Evolutionary conservation across 2,888 invertebrate species (phyloP).

Genomic region (Ectobius pallidus): DNA sequence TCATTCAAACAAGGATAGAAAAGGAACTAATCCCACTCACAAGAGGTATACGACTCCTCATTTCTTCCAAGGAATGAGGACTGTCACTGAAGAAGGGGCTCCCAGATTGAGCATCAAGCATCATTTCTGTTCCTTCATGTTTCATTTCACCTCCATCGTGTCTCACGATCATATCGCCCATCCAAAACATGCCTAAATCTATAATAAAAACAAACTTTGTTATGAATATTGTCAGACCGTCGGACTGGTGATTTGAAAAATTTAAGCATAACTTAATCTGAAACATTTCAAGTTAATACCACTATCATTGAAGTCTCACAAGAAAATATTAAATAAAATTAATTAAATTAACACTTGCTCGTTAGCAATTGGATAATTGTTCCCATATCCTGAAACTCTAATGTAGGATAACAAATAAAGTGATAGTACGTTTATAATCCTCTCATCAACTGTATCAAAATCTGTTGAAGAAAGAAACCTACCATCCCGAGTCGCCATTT

Average conservation of each 20-base stretch:
- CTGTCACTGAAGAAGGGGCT: constrained; percentile 35
- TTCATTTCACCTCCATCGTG: constrained; percentile 54
- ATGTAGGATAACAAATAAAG: no score
- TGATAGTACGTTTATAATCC: no score
- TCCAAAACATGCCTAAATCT: constrained; percentile 66
- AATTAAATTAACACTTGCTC: no score
- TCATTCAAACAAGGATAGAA: neutral
- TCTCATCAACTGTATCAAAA: no score
- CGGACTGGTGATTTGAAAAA: no score
- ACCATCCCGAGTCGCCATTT: constrained; percentile 38
- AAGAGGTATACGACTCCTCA: constrained; percentile 30
- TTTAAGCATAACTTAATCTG: no score
- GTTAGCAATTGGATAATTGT: no score
- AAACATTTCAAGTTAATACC: neutral
- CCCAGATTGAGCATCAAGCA: constrained; percentile 50
- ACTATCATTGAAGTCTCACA: no score
- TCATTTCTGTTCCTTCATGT: constrained; percentile 54
- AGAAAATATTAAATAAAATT: no score
- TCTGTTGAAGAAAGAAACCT: constrained; percentile 10
- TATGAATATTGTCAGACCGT: no score
- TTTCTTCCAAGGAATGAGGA: constrained; percentile 35
- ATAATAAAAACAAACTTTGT: constrained; percentile 5
- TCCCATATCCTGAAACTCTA: no score
- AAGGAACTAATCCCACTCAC: constrained; percentile 1
- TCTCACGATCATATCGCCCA: constrained; percentile 64